Evolutionary conservation across 2,113 vertebrate species (phyloP).

Genomic region (Rhinogobius similis): DNA sequence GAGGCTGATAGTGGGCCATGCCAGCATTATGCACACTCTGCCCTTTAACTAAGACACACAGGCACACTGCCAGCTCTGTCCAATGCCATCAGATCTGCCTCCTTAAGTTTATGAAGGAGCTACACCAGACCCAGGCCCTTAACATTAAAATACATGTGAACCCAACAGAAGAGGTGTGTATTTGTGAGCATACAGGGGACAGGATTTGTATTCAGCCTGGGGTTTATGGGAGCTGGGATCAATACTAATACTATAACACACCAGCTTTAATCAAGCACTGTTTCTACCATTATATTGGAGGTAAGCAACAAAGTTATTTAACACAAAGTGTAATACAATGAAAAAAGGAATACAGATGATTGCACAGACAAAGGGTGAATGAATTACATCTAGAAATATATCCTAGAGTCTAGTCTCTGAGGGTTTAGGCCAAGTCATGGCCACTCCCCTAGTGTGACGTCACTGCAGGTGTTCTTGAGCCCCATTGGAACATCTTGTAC

Average conservation of each 20-base stretch:
- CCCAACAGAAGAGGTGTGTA: slow-evolving; percentile 4
- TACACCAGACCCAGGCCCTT: slow-evolving; percentile 3
- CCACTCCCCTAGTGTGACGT: neutral
- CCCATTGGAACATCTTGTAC: slow-evolving; percentile 2
- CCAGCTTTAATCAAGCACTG: slow-evolving; percentile 30
- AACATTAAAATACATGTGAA: slow-evolving; percentile 1
- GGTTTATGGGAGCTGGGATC: slow-evolving; percentile 33
- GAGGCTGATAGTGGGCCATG: slow-evolving; percentile 57
- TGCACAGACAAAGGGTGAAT: slow-evolving; percentile 28
- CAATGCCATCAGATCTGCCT: slow-evolving; percentile 49
- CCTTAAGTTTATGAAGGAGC: slow-evolving; percentile 32
- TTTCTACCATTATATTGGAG: slow-evolving; percentile 14
- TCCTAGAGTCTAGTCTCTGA: neutral
- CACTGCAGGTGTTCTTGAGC: neutral
- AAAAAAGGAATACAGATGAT: slow-evolving; percentile 22
- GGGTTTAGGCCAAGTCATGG: neutral
- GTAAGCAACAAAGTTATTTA: slow-evolving; percentile 33
- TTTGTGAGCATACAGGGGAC: slow-evolving; percentile 19
- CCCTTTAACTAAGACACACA: slow-evolving; percentile 64
- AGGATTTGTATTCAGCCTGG: slow-evolving; percentile 13
- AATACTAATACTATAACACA: slow-evolving; percentile 34
- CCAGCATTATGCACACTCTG: slow-evolving; percentile 69
- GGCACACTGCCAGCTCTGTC: slow-evolving; percentile 59
- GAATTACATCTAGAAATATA: slow-evolving; percentile 8
- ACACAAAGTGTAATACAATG: slow-evolving; percentile 24